These are phyloP conservation scores for Drosophila greeni DNA, from an alignment of 2,888 invertebrate genomes.

Conservation along the genomic window DNA sequence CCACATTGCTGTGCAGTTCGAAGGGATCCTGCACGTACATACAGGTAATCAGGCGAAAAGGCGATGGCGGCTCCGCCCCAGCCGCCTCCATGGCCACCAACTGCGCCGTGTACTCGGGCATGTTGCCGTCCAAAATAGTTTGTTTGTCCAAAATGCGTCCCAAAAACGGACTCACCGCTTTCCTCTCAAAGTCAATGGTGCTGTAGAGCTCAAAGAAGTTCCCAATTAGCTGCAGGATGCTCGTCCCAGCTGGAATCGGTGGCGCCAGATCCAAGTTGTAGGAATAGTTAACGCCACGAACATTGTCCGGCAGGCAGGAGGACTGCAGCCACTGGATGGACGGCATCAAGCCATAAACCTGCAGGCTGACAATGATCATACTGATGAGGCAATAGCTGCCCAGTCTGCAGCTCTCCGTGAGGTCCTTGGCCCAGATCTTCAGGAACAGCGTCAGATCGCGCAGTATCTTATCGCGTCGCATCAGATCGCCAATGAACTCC, in stretches of 20 bases:
- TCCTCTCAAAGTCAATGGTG: constrained; percentile 81
- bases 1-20: constrained; percentile 71
- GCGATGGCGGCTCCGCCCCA: constrained; percentile 34
- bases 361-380: constrained; percentile 85
- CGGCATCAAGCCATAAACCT: constrained; percentile 80
- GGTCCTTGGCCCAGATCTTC: constrained; percentile 86
- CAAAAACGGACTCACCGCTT: constrained; percentile 83
- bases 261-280: constrained; percentile 63
- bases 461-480: constrained; percentile 82
- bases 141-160: constrained; percentile 80
- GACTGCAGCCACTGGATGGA: constrained; percentile 79
- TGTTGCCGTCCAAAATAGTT: constrained; percentile 14
- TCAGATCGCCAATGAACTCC: constrained; percentile 82
- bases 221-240: constrained; percentile 81
- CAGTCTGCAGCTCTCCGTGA: constrained; percentile 78
- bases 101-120: constrained; percentile 62
- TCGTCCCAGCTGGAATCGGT: constrained; percentile 58
- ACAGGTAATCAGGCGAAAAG: constrained; percentile 45
- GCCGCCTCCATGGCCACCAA: constrained; percentile 27
- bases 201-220: constrained; percentile 86
- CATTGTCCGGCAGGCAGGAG: constrained; percentile 70
- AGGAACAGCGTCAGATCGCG: constrained; percentile 83
- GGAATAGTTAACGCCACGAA: constrained; percentile 63
- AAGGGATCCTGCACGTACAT: constrained; percentile 77
- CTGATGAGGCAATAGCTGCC: constrained; percentile 85